Conservation (phyloP, 2,888 invertebrate species). For the Folsomia candida region DNA sequence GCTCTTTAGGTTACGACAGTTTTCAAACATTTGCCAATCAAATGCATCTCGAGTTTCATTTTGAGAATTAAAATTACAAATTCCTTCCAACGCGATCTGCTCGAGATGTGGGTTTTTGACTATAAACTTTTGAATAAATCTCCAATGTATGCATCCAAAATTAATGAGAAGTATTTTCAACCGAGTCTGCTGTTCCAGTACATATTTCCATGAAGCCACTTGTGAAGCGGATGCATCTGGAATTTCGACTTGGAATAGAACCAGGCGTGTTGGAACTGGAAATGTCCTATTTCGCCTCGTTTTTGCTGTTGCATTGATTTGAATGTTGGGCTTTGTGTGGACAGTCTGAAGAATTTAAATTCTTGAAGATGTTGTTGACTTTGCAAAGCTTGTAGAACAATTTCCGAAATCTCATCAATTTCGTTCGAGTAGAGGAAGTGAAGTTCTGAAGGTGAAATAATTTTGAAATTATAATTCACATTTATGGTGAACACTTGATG, state of each 20-base stretch:
- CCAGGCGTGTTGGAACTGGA: constrained; percentile 20
- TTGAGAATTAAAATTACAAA: constrained; percentile 18
- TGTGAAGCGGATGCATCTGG: constrained; percentile 22
- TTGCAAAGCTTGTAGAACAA: constrained; percentile 23
- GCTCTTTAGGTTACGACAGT: constrained; percentile 11
- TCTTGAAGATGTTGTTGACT: constrained; percentile 19
- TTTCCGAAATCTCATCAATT: constrained; percentile 20
- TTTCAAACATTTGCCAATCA: constrained; percentile 27
- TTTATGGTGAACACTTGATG: too few relatives aligned
- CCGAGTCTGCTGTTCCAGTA: constrained; percentile 26
- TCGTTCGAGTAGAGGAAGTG: constrained; percentile 19
- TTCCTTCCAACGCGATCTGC: constrained; percentile 22
- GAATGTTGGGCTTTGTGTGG: constrained; percentile 14
- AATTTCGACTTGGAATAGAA: constrained; percentile 25
- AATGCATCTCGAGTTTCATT: constrained; percentile 16
- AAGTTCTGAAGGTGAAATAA: too few relatives aligned
- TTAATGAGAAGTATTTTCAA: constrained; percentile 9
- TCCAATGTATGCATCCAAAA: constrained; percentile 27
- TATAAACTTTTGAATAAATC: constrained; percentile 21
- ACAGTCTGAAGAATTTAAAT: constrained; percentile 19
- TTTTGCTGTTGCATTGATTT: neutral
- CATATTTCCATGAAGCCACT: constrained; percentile 24
- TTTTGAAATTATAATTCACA: too few relatives aligned
- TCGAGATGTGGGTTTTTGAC: constrained; percentile 15
- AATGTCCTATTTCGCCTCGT: neutral